Base-by-base conservation (phyloP, 2,888 invertebrate species). In the Ochropleura plecta region DNA sequence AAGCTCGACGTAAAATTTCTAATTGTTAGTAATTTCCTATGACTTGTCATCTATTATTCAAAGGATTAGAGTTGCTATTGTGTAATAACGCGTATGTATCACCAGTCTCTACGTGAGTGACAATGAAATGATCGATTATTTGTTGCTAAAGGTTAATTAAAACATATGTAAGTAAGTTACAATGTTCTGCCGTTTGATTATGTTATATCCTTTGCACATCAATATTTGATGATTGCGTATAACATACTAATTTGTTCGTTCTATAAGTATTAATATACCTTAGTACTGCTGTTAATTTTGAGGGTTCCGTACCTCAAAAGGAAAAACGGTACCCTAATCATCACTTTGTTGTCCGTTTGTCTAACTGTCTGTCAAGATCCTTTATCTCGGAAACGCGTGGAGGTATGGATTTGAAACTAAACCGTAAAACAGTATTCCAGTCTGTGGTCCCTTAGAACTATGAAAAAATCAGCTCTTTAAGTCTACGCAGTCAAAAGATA, bases 41-140 rank as follows among this genome's bases (percentile, higher is more conserved):
- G 81, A 83, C 78, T 71, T 63, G 79, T 84, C 63, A 86, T 87
- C 76, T 83, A 83, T 87, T 86, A 87, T 88, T 87, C 85, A 83
- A 57, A 57, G 72, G 67, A 78, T 62, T n/a, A 55, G 20, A 73
- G 42, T 68, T 20, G 46, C 67, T 59, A 70, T 78, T 75, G 72
- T 82, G 51, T 70, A 78, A 73, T 68, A 75, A 40, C 46, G 72
- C 46, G 57, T 65, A 68, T 59, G 51, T 83, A 74, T 60, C 73
- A 60, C 10, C 63, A 20, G 62, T 72, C 30, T 5, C 40, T 74
- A 84, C 82, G 84, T 85, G 84, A 74, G 64, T 18, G 12, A 82
- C 73, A 85, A 74, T 40, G 72, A 74, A 84, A 84, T 82, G 84
- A 74, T 70, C 46, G 42, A 82, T 84, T 76, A 76, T 60, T 65